Evolutionary conservation across 2,888 invertebrate genomes (phyloP).

Genomic region (Callosobruchus maculatus): DNA sequence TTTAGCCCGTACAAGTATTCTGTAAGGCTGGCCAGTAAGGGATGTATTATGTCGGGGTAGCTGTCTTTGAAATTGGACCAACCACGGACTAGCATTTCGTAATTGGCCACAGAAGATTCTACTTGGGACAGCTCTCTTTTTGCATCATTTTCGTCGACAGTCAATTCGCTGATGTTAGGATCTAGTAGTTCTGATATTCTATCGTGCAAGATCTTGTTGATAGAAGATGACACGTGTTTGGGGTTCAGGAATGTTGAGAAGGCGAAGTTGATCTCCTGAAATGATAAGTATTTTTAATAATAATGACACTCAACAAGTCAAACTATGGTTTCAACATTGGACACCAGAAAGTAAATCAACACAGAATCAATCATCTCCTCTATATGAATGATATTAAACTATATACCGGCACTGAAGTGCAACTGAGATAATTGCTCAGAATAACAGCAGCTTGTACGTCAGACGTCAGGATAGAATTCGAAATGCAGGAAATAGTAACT

Average conservation of each 20-base stretch:
- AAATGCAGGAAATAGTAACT: too few species aligned
- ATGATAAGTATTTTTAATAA: too few species aligned
- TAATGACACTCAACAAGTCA: too few species aligned
- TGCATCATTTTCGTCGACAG: constrained; percentile 11
- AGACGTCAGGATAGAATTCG: too few species aligned
- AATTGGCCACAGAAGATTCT: constrained; percentile 26
- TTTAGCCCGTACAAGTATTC: constrained; percentile 65
- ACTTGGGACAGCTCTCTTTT: constrained; percentile 15
- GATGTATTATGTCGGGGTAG: constrained; percentile 78
- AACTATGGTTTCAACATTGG: too few species aligned
- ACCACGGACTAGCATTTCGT: constrained; percentile 45
- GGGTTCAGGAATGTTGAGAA: constrained; percentile 30
- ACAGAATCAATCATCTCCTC: too few species aligned
- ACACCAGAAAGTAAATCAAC: too few species aligned
- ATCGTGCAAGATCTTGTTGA: constrained; percentile 13
- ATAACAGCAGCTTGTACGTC: too few species aligned
- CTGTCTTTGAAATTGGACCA: constrained; percentile 58
- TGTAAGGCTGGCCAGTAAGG: constrained; percentile 64
- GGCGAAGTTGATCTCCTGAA: constrained; percentile 32
- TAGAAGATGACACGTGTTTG: constrained; percentile 17
- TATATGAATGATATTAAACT: too few species aligned
- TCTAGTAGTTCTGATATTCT: background rate
- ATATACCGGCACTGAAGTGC: too few species aligned
- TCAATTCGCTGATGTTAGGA: background rate
- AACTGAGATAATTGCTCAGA: too few species aligned